Conservation (phyloP, 2,797 vertebrate genomes). For the Odontamblyopus rebecca region DNA sequence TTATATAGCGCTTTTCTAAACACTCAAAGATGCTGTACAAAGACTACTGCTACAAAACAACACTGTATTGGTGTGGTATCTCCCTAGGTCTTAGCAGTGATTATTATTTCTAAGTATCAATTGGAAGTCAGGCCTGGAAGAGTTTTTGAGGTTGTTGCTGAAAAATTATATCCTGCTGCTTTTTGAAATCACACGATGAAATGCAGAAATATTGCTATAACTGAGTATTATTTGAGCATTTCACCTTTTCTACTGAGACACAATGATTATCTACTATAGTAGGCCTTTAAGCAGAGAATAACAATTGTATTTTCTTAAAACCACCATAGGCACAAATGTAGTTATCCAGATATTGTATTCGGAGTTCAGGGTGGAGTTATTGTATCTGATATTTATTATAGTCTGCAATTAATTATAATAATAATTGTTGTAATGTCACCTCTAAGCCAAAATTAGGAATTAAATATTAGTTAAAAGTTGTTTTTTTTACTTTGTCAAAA, state of each 20-base stretch:
- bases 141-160: neutral
- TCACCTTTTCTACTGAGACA: neutral
- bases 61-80: neutral
- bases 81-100: neutral
- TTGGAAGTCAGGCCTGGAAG: neutral
- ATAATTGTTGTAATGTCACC: no score
- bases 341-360: no score
- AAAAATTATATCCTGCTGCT: slow-evolving; percentile 3
- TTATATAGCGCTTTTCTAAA: no score
- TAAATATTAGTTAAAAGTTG: no score
- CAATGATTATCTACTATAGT: neutral
- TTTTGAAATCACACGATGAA: slow-evolving; percentile 1
- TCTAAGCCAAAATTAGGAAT: no score
- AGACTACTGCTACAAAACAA: no score
- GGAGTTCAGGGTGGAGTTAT: no score
- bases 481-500: no score
- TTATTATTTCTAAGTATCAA: neutral
- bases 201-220: neutral
- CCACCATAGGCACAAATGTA: no score
- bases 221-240: neutral
- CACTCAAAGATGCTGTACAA: no score
- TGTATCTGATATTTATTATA: no score
- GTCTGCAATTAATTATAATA: no score
- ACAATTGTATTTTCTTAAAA: neutral
- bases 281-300: neutral